Conservation (phyloP, 2,888 invertebrate genomes). For the Polyommatus iphigenia region DNA sequence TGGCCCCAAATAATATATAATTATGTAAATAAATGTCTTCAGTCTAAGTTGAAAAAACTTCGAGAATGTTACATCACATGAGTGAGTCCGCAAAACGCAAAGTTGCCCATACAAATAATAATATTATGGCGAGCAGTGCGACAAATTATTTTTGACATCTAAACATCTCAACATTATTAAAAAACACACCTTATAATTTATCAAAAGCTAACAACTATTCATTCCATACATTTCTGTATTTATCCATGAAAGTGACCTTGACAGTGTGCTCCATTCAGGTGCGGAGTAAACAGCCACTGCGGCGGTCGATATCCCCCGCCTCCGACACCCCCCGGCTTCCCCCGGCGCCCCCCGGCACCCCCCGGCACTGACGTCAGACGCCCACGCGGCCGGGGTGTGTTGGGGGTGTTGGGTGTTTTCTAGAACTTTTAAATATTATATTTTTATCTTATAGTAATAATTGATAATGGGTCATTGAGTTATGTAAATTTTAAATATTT, state of each 20-base stretch:
- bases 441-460: neutral
- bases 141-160: too few relatives aligned
- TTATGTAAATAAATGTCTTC: too few relatives aligned
- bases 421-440: constrained; percentile 27
- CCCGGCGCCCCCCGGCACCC: neutral
- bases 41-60: too few relatives aligned
- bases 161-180: too few relatives aligned
- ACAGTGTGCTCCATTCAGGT: constrained; percentile 36
- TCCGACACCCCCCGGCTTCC: neutral
- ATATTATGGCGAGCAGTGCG: too few relatives aligned
- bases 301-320: constrained; percentile 42
- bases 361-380: constrained; percentile 40
- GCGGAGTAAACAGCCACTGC: constrained; percentile 42
- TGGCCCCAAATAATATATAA: too few relatives aligned
- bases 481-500: neutral
- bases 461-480: neutral
- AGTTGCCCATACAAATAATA: too few relatives aligned
- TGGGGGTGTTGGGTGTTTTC: neutral
- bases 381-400: constrained; percentile 33
- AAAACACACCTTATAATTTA: neutral
- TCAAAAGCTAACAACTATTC: neutral
- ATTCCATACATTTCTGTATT: neutral
- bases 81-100: too few relatives aligned
- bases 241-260: constrained; percentile 13
- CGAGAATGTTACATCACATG: too few relatives aligned